phyloP scores from a whole-genome alignment of 2,113 vertebrate species.

The Piaya cayana region DNA sequence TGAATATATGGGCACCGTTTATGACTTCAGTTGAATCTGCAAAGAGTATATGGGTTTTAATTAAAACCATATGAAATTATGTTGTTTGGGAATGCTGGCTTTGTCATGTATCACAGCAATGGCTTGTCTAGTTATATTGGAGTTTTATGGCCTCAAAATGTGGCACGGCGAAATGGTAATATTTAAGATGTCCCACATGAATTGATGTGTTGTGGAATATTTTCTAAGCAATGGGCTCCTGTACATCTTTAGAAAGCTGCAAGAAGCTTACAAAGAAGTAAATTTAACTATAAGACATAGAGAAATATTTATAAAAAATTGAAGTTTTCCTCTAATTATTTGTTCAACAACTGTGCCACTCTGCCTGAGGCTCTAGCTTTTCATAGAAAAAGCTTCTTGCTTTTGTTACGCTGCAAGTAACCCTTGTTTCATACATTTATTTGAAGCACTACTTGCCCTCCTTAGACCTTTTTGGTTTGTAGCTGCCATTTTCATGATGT shows the following conservation, averaged over 20 bases:
- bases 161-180: not conserved
- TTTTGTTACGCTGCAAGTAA: not conserved
- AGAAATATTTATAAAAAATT: not conserved
- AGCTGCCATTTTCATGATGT: not conserved
- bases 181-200: not conserved
- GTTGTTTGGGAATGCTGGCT: not conserved
- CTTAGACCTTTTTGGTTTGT: not conserved
- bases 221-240: not conserved
- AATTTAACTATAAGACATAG: not conserved
- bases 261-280: not conserved
- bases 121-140: not conserved
- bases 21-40: not conserved
- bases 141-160: conserved; percentile 30
- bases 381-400: not conserved
- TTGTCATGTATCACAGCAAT: not conserved
- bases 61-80: not conserved
- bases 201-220: not conserved
- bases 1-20: not conserved
- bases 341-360: not conserved
- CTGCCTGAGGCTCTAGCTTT: not conserved
- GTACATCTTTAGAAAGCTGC: not conserved
- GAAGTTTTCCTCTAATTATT: not conserved
- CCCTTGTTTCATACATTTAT: not conserved
- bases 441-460: not conserved
- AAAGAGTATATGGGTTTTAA: conserved; percentile 12